These are phyloP conservation scores for Stylophora pistillata DNA, from an alignment of 64 coral and sea anemone genomes.

Conservation along the genomic window DNA sequence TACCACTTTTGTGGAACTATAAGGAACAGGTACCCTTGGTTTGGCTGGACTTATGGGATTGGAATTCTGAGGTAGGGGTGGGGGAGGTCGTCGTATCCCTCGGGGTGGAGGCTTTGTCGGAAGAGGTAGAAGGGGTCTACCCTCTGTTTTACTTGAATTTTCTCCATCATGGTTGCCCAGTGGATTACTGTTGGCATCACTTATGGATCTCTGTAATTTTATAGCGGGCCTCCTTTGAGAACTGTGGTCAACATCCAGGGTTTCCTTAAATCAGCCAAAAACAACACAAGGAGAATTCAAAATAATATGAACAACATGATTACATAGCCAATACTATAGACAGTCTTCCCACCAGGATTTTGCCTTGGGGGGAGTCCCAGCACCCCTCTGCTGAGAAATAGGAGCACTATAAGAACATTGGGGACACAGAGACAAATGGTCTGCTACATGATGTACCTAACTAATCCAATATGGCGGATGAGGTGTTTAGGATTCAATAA, in stretches of 20 bases:
- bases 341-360: no score
- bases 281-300: neutral
- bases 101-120: conserved; percentile 70
- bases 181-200: conserved; percentile 8
- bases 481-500: neutral
- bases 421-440: no score
- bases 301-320: neutral
- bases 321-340: neutral
- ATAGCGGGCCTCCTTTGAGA: neutral
- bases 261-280: conserved; percentile 14
- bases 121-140: conserved; percentile 17
- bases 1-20: neutral
- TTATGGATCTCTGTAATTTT: conserved; percentile 8
- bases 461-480: neutral
- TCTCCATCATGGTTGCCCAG: conserved; percentile 22
- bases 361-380: no score
- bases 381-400: no score
- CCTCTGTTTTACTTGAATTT: conserved; percentile 32
- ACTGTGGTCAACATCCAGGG: neutral
- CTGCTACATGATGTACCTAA: no score
- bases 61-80: conserved; percentile 60
- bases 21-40: neutral
- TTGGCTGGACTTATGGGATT: neutral
- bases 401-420: no score
- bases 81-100: conserved; percentile 70